Evolutionary conservation across 2,888 invertebrate species (phyloP), one percentile per base, ranked within the genome.

Genomic region (Chrysodeixis includens): DNA sequence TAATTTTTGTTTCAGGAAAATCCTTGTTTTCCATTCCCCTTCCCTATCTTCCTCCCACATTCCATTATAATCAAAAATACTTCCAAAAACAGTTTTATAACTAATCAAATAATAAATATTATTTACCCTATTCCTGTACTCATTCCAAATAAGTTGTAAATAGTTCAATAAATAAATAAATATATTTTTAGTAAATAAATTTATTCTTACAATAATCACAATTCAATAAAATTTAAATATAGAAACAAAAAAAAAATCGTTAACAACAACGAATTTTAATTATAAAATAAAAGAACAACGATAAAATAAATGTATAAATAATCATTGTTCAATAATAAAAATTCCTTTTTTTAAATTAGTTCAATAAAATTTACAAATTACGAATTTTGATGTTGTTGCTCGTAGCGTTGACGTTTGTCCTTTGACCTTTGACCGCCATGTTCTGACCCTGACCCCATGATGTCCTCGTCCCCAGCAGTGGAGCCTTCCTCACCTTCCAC

Each of bases 381-480:
- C 40, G 0, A 4, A n/a, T 40, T 35, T 12, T 40, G 5, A 40
- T 73, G 72, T 49, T 20, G n/a, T n/a, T 49, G 6, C 22, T 65
- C 65, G 12, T 73, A 72, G 65, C 57, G 7, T 63, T 6, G 8
- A 26, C 46, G 46, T 73, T 72, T 14, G 65, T 68, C 56, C 74
- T 71, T 64, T 73, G 60, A n/a, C 35, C 10, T 35, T 30, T 46
- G n/a, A 30, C 67, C 78, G 69, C 58, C 26, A 65, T 80, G 79
- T 73, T 78, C 22, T 79, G 78, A 79, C 69, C 78, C 59, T 6
- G 8, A 6, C 52, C 26, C 58, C 66, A 75, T 30, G 53, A 91
- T 95, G 97, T 82, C 97, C 96, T 95, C 94, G 35, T 96, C 96
- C 55, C 93, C 92, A 85, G 95, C 92, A 52, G 92, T 95, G 76